Evolutionary conservation across 2,113 vertebrate genomes (phyloP).

Genomic region (Corythoichthys haematopterus): DNA sequence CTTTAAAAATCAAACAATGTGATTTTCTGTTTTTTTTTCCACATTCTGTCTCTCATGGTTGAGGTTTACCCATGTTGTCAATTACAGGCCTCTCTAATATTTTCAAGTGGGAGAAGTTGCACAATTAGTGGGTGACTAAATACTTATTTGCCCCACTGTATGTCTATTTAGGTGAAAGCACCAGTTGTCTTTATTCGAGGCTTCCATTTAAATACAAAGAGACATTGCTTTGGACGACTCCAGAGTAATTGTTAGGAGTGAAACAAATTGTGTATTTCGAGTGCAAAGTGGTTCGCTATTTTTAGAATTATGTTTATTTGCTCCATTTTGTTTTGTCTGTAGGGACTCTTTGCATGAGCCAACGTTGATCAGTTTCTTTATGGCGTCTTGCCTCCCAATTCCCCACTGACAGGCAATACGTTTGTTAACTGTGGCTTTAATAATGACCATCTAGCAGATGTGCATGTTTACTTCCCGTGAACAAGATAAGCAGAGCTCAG

Average conservation of each 20-base stretch:
- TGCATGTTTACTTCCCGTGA: conserved; percentile 35
- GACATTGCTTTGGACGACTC: neutral
- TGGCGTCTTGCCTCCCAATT: conserved; percentile 46
- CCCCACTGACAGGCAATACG: conserved; percentile 31
- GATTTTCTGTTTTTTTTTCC: no score
- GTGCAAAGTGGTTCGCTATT: conserved; percentile 19
- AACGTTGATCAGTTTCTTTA: conserved; percentile 21
- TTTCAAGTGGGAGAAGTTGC: no score
- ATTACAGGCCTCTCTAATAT: no score
- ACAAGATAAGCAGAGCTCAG: conserved; percentile 35
- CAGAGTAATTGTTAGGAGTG: conserved; percentile 10
- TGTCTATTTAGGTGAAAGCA: neutral
- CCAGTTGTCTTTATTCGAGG: neutral
- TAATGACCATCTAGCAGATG: conserved; percentile 42
- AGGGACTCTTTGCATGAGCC: conserved; percentile 13
- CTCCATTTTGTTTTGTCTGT: conserved; percentile 19
- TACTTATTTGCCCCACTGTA: no score
- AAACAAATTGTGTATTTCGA: conserved; percentile 14
- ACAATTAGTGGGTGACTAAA: no score
- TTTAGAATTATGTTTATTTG: conserved; percentile 34
- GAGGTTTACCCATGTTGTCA: no score
- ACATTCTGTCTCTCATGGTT: no score
- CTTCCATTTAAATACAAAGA: neutral
- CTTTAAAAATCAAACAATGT: no score
- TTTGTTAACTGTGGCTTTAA: conserved; percentile 24